Base-by-base conservation (phyloP, 2,797 vertebrate species). In the Tokudaia tokunoshimensis region DNA sequence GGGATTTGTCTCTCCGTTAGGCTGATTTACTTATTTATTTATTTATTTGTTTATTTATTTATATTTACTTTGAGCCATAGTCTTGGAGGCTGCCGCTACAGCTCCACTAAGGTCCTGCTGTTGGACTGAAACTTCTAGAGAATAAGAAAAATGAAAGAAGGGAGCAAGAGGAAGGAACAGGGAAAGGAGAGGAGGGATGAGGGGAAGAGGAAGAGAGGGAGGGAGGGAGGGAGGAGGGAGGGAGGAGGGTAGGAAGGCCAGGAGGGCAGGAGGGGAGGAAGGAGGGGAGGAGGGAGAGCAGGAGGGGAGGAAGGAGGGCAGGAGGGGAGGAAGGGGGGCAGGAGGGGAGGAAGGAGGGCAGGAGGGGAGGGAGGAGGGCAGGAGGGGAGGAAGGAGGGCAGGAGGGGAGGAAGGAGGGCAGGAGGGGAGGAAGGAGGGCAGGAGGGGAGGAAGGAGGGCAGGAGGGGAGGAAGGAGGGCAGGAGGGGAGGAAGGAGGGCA, bases 71-170 rank as follows among this genome's bases (percentile, higher is more conserved):
- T 26, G n/a, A 3, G n/a, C 70, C 70, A 7, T n/a, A 26, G n/a
- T 20, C 57, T 78, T 92, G 31, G 76, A 74, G 92, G 74, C 11
- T 72, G 76, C 80, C 31, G 29, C 31, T 41, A 34, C 31, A 20
- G 44, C 22, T 17, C 74, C 63, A 7, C 15, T 9, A 26, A 50
- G 34, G 70, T 41, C 14, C 61, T 78, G 52, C 63, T 90, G 57
- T 37, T 37, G 8, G 19, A 79, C 57, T 86, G 92, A 29, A 91
- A 31, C 81, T 81, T 22, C 87, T 80, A 85, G 89, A 92, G 88
- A 89, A 84, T 37, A 57, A 63, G 88, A 59, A 78, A 17, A 41
- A 55, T 3, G 2, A 72, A 57, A 65, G 59, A 79, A 83, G 29
- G 8, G 31, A 67, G 6, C 47, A 41, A 55, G 31, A 70, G 65